Conservation (phyloP, 2,888 invertebrate species). For the Eledone cirrhosa region DNA sequence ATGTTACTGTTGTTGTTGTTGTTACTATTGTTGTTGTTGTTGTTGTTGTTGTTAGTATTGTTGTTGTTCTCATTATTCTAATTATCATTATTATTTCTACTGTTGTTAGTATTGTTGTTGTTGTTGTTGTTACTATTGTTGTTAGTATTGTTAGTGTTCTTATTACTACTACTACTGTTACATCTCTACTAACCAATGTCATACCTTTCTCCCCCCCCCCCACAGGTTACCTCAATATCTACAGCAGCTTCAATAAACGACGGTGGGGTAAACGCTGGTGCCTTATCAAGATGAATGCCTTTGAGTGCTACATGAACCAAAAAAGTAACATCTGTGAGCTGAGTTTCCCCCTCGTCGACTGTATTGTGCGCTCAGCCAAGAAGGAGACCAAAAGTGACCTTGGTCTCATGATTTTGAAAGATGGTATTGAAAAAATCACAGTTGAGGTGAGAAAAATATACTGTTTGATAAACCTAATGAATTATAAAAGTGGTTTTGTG, state of each 20-base stretch:
- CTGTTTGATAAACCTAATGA: too few relatives aligned
- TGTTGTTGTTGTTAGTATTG: too few relatives aligned
- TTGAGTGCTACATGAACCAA: constrained; percentile 54
- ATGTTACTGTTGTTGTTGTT: too few relatives aligned
- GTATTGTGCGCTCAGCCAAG: constrained; percentile 48
- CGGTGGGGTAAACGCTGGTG: constrained; percentile 59
- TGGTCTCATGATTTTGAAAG: constrained; percentile 52
- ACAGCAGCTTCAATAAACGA: constrained; percentile 57
- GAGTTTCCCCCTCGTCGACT: constrained; percentile 48
- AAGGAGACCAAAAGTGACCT: constrained; percentile 55
- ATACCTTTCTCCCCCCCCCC: neutral
- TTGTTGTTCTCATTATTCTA: too few relatives aligned
- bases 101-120: too few relatives aligned
- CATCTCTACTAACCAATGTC: too few relatives aligned
- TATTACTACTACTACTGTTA: too few relatives aligned
- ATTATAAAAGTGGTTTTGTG: too few relatives aligned
- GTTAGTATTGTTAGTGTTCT: too few relatives aligned
- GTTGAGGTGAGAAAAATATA: constrained; percentile 48
- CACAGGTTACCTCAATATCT: constrained; percentile 53
- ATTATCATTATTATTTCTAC: too few relatives aligned
- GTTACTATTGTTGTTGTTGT: too few relatives aligned
- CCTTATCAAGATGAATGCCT: constrained; percentile 49
- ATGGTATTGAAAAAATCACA: constrained; percentile 52
- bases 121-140: too few relatives aligned
- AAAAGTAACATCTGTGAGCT: constrained; percentile 50